Evolutionary conservation across 2,113 vertebrate genomes (phyloP).

Genomic region (Leptobrachium leishanense): DNA sequence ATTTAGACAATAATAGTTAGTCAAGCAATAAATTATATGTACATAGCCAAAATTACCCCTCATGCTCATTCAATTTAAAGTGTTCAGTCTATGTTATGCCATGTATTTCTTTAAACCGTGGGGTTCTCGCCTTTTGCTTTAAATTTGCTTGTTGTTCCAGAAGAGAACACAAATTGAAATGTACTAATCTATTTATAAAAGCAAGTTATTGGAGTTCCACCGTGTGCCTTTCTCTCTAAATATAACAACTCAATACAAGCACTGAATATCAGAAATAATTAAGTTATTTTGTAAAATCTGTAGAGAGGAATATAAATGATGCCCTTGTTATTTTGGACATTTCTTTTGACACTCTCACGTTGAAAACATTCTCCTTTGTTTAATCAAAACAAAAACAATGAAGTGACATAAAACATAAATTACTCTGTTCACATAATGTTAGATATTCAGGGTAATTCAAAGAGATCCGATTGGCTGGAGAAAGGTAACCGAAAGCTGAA

Average conservation of each 20-base stretch:
- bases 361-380: no score
- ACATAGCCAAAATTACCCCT: slow-evolving; percentile 4
- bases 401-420: no score
- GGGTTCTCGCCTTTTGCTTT: slow-evolving; percentile 30
- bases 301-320: no score
- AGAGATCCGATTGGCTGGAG: no score
- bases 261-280: no score
- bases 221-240: slow-evolving; percentile 2
- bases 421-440: no score
- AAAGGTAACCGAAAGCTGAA: no score
- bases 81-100: slow-evolving; percentile 25
- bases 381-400: no score
- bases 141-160: slow-evolving; percentile 40
- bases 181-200: slow-evolving; percentile 34
- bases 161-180: slow-evolving; percentile 42
- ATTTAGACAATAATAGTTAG: not conserved
- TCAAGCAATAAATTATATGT: not conserved
- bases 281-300: no score
- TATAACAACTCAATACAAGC: not conserved
- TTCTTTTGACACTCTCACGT: no score
- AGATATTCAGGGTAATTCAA: no score
- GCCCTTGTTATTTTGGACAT: no score
- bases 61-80: slow-evolving; percentile 11
- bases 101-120: slow-evolving; percentile 1
- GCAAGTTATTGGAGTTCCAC: slow-evolving; percentile 7